phyloP scores from a whole-genome alignment of 2,797 vertebrate genomes.

The Phataginus tetradactyla region DNA sequence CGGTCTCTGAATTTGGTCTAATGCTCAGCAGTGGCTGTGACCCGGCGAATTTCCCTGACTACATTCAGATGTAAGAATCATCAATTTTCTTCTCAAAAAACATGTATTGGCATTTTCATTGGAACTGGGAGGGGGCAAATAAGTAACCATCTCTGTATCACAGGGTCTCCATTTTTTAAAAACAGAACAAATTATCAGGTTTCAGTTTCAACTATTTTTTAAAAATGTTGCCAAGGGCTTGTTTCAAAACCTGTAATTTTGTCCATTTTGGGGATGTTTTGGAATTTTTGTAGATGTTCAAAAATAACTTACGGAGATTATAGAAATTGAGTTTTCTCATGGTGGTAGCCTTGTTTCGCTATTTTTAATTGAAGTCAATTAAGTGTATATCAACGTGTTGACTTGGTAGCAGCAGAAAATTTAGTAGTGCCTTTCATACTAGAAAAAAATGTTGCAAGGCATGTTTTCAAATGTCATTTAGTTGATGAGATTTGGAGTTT shows the following conservation, averaged over 20 bases:
- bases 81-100: background rate
- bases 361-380: constrained; percentile 66
- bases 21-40: background rate
- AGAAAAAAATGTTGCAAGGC: constrained; percentile 55
- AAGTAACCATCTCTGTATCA: background rate
- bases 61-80: background rate
- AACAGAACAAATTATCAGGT: constrained; percentile 3
- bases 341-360: constrained; percentile 26
- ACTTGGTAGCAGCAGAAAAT: constrained; percentile 61
- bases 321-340: constrained; percentile 21
- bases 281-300: background rate
- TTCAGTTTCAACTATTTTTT: constrained; percentile 31
- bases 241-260: constrained; percentile 43
- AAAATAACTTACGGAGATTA: constrained; percentile 14
- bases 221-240: background rate
- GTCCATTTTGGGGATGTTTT: background rate
- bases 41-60: background rate
- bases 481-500: constrained; percentile 71
- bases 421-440: constrained; percentile 47
- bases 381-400: constrained; percentile 37
- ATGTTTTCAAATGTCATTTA: constrained; percentile 70
- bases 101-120: background rate
- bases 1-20: background rate
- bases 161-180: background rate
- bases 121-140: background rate